Evolutionary conservation across 2,113 vertebrate genomes (phyloP).

Genomic region (Trematocara unimaculatum): DNA sequence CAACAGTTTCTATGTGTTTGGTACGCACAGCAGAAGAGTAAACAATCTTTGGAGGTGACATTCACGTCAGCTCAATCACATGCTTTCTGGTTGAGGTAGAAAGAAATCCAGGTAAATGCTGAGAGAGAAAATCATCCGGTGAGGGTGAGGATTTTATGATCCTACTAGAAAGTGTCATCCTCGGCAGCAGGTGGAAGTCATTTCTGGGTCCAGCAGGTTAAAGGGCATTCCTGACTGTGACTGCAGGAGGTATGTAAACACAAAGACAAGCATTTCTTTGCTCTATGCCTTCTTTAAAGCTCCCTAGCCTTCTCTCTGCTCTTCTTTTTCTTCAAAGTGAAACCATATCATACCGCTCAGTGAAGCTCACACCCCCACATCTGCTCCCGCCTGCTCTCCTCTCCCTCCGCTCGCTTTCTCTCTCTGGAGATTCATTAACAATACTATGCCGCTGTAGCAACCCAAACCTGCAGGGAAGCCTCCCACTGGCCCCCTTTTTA

Average conservation of each 20-base stretch:
- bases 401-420: conserved; percentile 13
- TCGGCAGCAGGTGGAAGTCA: conserved; percentile 11
- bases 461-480: conserved; percentile 57
- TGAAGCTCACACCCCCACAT: conserved; percentile 42
- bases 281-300: not conserved
- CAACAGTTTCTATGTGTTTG: conserved; percentile 61
- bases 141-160: not conserved
- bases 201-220: conserved; percentile 5
- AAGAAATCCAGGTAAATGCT: conserved; percentile 26
- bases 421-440: conserved; percentile 69
- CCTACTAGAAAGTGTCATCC: conserved; percentile 26
- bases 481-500: conserved; percentile 49
- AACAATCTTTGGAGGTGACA: conserved; percentile 48
- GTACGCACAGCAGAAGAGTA: conserved; percentile 38
- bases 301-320: conserved; percentile 1
- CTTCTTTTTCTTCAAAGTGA: conserved; percentile 32
- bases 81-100: conserved; percentile 35
- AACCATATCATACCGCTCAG: conserved; percentile 20
- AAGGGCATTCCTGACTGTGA: conserved; percentile 29
- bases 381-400: conserved; percentile 7
- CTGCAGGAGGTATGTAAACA: conserved; percentile 46
- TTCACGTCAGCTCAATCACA: conserved; percentile 43
- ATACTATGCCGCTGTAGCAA: conserved; percentile 67
- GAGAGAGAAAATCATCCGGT: not conserved
- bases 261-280: conserved; percentile 8